A percentile compares a stretch with the other conserved stretches of the same genome.
Evolutionary conservation across 2,888 invertebrate species (phyloP).

Genomic region (Andrena bicolor): DNA sequence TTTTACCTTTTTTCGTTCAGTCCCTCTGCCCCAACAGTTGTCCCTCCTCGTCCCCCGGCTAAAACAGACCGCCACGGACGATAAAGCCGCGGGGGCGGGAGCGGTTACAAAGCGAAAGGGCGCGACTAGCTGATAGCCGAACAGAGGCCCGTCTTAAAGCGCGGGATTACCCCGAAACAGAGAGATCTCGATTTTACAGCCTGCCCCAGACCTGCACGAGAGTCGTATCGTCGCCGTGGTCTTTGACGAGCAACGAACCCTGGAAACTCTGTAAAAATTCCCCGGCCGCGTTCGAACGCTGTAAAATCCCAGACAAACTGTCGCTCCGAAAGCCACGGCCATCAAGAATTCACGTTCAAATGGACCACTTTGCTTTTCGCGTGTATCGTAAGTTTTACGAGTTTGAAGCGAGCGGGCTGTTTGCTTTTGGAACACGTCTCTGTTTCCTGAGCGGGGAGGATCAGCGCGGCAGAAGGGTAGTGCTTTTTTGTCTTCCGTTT

Average conservation of each 20-base stretch:
- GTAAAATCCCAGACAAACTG: not conserved
- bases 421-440: not conserved
- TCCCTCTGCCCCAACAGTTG: not conserved
- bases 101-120: constrained; percentile 52
- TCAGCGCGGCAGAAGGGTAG: not conserved
- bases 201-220: not conserved
- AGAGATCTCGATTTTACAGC: constrained; percentile 22
- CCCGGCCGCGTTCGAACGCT: not conserved
- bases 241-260: not conserved
- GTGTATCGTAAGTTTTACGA: not conserved
- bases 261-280: not conserved
- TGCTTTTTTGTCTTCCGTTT: not conserved
- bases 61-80: constrained; percentile 46
- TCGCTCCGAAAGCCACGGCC: not conserved
- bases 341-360: not conserved
- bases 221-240: not conserved
- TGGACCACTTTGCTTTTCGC: not conserved
- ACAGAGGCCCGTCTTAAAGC: constrained; percentile 3
- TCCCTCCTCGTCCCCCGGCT: constrained; percentile 7
- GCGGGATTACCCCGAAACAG: constrained; percentile 23
- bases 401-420: not conserved
- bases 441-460: not conserved
- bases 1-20: constrained; percentile 48
- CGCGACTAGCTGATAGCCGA: constrained; percentile 39
- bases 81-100: constrained; percentile 40